Evolutionary conservation across 2,113 vertebrate species (phyloP), one percentile per base, ranked within the genome.

Genomic region (Hydrochoerus hydrochaeris): DNA sequence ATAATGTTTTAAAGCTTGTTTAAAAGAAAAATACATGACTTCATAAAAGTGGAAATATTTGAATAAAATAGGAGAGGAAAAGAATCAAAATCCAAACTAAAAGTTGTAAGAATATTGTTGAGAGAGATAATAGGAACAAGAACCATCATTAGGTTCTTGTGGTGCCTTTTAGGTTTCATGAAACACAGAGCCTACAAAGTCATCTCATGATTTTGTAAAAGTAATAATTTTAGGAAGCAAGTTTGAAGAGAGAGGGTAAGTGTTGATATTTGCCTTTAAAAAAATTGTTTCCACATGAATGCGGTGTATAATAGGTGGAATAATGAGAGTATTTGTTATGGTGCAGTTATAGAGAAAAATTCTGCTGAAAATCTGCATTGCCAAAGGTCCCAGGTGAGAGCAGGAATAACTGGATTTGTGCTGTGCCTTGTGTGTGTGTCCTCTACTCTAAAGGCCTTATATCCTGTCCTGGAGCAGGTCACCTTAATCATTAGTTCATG

Each of bases 401-500:
- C 12, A 83, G 32, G 13, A 82, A 95, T 78, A 87, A 84, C 7
- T 38, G 0, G 38, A 19, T 65, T 16, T 49, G 78, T 49, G 54
- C 11, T n/a, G 30, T 38, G 26, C 41, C n/a, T n/a, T 73, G 11
- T 52, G 30, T 49, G 8, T 62, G 17, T 32, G 38, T 44, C 9
- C 24, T 82, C 80, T 35, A 12, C 49, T 60, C 35, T 30, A 19
- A 44, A 30, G 58, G 44, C 5, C 4, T 14, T 13, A 14, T 10
- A 16, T 63, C 26, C 58, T 84, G 88, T 92, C 1, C 95, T 88
- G 97, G 99, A 99, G 89, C 98, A 99, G 98, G 98, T 99, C 14
- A 96, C 99, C 96, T 99, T 99, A 7, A 67, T 99, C 44, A 99
- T 99, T 5, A 98, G 98, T 44, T 98, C 16, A 77, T 99, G 95